Base-by-base conservation (phyloP, 37 sponge, comb jelly and placozoan genomes). In the Cliona cf. orientalis region DNA sequence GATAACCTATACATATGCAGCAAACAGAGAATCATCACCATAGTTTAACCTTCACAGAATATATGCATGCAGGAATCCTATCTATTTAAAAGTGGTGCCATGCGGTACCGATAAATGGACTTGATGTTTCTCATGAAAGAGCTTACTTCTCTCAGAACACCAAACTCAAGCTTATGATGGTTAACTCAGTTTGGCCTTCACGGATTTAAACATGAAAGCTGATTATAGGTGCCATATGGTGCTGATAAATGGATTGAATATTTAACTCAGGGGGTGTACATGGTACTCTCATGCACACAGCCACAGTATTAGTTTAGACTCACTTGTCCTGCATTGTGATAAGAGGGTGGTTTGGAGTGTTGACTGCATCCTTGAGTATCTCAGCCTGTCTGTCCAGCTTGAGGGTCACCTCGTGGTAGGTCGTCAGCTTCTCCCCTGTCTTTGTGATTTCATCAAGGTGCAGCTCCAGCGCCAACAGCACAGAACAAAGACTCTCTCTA, bases 311-410 rank as follows among this genome's bases (percentile, higher is more conserved):
- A n/a, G n/a, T n/a, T n/a, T n/a, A n/a, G n/a, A 45, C 90, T 42
- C 71, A 94, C 94, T 88, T 93, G 82, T 93, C 93, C 56, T 93
- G 93, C 90, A 89, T 93, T 39, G 82, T 60, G 60, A 93, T 93
- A 46, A 93, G 86, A 0, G 93, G 93, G 49, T 93, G 93, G 74
- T 85, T 81, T 36, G 93, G 93, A 39, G 74, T 82, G 67, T 46
- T 75, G 29, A 93, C 40, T 35, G 93, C 93, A 23, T 93, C 93
- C 66, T 61, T 80, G 37, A 93, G 49, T 19, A 93, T 80, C 35
- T 89, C 89, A 3, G 39, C 76, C 82, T 93, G 86, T 19, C 56
- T 67, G 61, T 93, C 93, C 32, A 88, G 72, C 42, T 76, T 66
- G 44, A 35, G 42, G 38, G 82, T 53, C 31, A 76, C 57, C 45